Evolutionary conservation across 2,888 invertebrate genomes (phyloP), one percentile per base, ranked within the genome.

Genomic region (Brenthis daphne): DNA sequence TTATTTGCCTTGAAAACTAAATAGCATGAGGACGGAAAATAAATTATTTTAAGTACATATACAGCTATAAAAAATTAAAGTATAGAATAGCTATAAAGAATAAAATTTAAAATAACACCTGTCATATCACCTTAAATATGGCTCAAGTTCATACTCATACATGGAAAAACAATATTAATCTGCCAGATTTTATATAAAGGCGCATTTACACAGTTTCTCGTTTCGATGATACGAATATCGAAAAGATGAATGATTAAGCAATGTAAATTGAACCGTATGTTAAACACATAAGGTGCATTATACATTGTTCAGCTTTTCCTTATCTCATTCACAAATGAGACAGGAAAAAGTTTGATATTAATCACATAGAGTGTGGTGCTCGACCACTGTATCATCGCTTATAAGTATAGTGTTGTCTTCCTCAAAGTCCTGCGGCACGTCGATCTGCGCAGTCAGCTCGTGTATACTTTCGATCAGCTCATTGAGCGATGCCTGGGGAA

Each of bases 361-460:
- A 73, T 91, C 90, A 60, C 85, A 86, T 14, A 92, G 82, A 1
- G 92, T 92, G 66, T 90, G 89, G 66, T 92, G 89, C 57, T 91
- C 90, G 0, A 89, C 60, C 2, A 89, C 78, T 0, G 91, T 90
- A 70, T 92, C 92, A 57, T 92, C 91, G 3, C 79, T 83, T 57
- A 92, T 86, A 4, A 91, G 76, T 24, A 90, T 89, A 13, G 89
- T 90, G 70, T 84, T 84, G 50, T 91, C 91, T 20, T 89, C 90
- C 0, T 83, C 76, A 20, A 87, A 85, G 71, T 91, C 91, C 69
- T 86, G 87, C 0, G 89, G 88, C 57, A 90, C 73, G 65, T 90
- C 89, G 14, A 92, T 87, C 67, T 91, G 90, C 0, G 91, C 92
- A 0, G 86, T 89, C 68, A 92, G 74, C 75, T 92, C 91, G 66